A percentile compares a stretch with the other conserved stretches of the same genome.
phyloP scores from a whole-genome alignment of 2,888 invertebrate genomes.

The Agrypnus murinus region DNA sequence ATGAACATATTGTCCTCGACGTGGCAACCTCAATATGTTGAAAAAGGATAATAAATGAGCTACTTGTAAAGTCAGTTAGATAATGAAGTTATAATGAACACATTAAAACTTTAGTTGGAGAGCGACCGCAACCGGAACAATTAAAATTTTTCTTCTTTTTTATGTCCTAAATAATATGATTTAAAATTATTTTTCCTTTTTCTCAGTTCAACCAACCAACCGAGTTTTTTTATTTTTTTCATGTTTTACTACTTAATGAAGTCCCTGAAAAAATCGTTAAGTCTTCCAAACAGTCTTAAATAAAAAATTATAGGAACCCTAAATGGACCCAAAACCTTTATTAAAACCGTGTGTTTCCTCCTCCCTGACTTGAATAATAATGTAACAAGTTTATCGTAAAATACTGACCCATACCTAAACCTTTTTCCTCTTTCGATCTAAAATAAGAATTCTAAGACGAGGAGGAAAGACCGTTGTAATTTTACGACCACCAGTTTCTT shows the following conservation, averaged over 20 bases:
- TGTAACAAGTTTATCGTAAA: slow-evolving; percentile 21
- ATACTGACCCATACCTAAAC: slow-evolving; percentile 25
- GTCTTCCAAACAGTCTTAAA: slow-evolving; percentile 16
- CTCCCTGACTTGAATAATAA: slow-evolving; percentile 30
- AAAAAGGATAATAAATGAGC: slow-evolving; percentile 27
- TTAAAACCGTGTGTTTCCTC: slow-evolving; percentile 31
- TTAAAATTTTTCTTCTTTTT: not conserved
- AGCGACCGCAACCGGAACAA: slow-evolving; percentile 10
- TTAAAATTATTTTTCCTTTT: no score
- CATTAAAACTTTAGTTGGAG: slow-evolving; percentile 14
- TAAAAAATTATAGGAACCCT: slow-evolving; percentile 19
- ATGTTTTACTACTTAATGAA: slow-evolving; percentile 16
- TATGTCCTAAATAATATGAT: no score
- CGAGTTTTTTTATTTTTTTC: not conserved
- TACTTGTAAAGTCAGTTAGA: slow-evolving; percentile 15
- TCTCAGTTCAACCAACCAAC: no score
- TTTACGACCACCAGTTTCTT: slow-evolving; percentile 18
- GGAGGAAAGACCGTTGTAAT: slow-evolving; percentile 6
- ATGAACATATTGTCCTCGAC: slow-evolving; percentile 12
- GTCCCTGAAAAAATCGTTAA: not conserved
- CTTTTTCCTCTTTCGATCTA: not conserved
- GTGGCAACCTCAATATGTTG: not conserved
- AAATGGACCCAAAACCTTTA: slow-evolving; percentile 27
- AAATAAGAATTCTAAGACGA: not conserved
- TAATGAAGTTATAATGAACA: slow-evolving; percentile 12